Base-by-base conservation (phyloP, 2,797 vertebrate species). In the Octomys mimax region DNA sequence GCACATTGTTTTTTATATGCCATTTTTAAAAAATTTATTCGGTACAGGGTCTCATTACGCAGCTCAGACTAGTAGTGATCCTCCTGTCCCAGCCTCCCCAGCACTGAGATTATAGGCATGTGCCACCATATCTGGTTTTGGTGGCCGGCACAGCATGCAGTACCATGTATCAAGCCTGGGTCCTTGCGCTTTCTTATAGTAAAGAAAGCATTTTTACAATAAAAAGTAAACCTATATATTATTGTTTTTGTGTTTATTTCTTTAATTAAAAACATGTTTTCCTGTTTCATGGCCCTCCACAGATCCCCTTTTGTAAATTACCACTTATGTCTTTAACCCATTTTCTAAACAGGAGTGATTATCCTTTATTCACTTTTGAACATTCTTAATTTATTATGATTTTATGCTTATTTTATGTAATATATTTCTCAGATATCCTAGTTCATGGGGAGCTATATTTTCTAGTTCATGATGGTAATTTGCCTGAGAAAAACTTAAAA, bases 351-450 rank as follows among this genome's bases (percentile, higher is more conserved):
- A 31, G 49, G 36, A 7, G 5, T 66, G 33, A 24, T 57, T 36
- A 54, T 46, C n/a, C 33, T 91, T 54, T 62, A 87, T 28, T 92
- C 36, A 87, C 81, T 78, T 83, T 77, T 24, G 57, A 83, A 82
- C 22, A 1, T 52, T 62, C 54, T 52, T 31, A 1, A 36, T 8
- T 1, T 31, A 39, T 28, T 12, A 71, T 71, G 75, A 71, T 26
- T 21, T 21, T 22, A 2, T 36, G n/a, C 39, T 5, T 39, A 66
- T 64, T 77, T 64, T 26, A 42, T 42, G 10, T 66, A 52, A 61
- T 21, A 11, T 39, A 7, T 42, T 46, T 36, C 52, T 75, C 61
- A 59, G 64, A 83, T 26, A 77, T 62, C 62, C 7, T n/a, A 13
- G 26, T 4, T 71, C 86, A 59, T 10, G 10, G 21, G 36, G 64